Conservation (phyloP, 2,797 vertebrate species). For the Pygocentrus nattereri region DNA sequence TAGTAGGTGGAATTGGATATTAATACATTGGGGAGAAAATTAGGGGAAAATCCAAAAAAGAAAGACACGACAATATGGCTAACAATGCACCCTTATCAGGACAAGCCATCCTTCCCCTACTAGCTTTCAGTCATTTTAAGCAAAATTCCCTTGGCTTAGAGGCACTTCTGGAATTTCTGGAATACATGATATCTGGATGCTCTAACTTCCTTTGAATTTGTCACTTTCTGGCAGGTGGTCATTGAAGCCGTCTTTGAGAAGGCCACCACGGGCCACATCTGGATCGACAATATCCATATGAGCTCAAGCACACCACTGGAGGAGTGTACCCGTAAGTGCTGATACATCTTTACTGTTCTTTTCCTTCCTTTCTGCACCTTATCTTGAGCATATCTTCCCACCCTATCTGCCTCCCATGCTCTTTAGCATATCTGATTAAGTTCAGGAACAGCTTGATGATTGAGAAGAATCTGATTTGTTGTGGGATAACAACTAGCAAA, state of each 20-base stretch:
- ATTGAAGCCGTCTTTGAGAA: slow-evolving; percentile 91
- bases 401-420: slow-evolving; percentile 33
- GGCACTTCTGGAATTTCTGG: too few species aligned
- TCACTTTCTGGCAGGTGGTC: slow-evolving; percentile 82
- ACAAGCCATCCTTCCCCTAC: too few species aligned
- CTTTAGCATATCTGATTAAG: slow-evolving; percentile 45
- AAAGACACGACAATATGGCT: too few species aligned
- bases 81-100: too few species aligned
- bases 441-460: slow-evolving; percentile 29
- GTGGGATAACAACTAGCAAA: background rate
- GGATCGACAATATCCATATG: slow-evolving; percentile 92
- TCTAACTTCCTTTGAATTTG: background rate
- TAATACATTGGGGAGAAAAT: too few species aligned
- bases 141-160: too few species aligned
- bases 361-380: background rate
- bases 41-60: too few species aligned
- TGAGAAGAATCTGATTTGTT: background rate
- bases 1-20: too few species aligned
- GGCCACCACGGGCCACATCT: slow-evolving; percentile 87
- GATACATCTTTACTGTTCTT: background rate
- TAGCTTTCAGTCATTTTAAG: too few species aligned
- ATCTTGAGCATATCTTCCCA: slow-evolving; percentile 21
- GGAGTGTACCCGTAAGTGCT: slow-evolving; percentile 93
- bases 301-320: slow-evolving; percentile 87
- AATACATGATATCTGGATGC: background rate